Base-by-base conservation (phyloP, 2,888 invertebrate species). In the Emmelina monodactyla region DNA sequence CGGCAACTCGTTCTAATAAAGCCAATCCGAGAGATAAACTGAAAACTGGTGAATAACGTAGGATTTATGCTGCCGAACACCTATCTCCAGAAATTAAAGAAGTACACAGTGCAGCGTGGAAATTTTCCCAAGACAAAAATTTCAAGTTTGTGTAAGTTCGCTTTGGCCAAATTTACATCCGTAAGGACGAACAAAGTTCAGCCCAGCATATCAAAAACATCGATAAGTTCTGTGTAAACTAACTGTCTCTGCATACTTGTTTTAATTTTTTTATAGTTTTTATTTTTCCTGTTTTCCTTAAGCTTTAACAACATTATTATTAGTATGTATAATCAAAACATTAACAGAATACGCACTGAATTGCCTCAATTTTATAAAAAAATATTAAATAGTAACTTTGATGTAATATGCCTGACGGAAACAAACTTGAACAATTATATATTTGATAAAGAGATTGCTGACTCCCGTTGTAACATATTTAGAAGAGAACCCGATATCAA, bases 141-240 rank as follows among this genome's bases (percentile, higher is more conserved):
- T 35, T 14, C 14, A 34, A 28, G 7, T 34, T 19, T 19, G 22
- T 35, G 2, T 35, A 31, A 31, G 15, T 34, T 6, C 25, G 28
- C 25, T 28, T 28, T 14, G 33, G 28, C 4, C 28, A 28, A 11
- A 16, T 34, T 2, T 34, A 34, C 15, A 14, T 34, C 7, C 28
- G 33, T 2, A 34, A 28, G 12, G 11, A 34, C 11, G 33, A 34
- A 11, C 14, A 28, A 11, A 14, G 16, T 5, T 10, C 16, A 1
- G 28, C 33, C 2, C 28, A 28, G 11, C 28, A 16, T 28, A 28
- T 34, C 2, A 34, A 34, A 28, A 35, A 16, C 22, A 5, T 13
- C 11, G 37, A 38, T n/a, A n/a, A n/a, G n/a, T n/a, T n/a, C 1
- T 14, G 16, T 5, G 22, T 41, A 5, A 34, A 33, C 28, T 3